phyloP scores from a whole-genome alignment of 1,140 invertebrate species.

The Nebria ingens region DNA sequence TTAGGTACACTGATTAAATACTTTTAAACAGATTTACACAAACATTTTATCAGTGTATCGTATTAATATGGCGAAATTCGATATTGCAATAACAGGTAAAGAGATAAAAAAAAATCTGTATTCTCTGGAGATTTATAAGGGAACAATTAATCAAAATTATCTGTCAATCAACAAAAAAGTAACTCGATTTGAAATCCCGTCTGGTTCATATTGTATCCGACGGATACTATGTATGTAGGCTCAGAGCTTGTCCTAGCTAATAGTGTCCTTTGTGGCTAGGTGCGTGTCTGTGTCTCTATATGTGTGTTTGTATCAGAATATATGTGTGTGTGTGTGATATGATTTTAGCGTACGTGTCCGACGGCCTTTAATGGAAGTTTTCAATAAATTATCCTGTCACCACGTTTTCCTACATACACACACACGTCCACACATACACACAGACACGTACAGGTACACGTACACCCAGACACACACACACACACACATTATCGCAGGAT shows the following conservation, averaged over 20 bases:
- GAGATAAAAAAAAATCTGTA: too few species aligned
- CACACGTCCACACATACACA: too few species aligned
- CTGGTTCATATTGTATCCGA: too few species aligned
- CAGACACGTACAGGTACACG: too few species aligned
- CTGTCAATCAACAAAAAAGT: background rate
- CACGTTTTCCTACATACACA: too few species aligned
- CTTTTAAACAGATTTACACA: too few species aligned
- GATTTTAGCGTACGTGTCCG: background rate
- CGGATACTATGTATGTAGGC: background rate
- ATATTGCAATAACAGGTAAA: too few species aligned
- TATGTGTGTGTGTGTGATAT: background rate
- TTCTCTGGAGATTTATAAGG: too few species aligned
- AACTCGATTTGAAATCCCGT: constrained; percentile 1
- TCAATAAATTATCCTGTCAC: constrained; percentile 6
- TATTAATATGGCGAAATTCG: too few species aligned
- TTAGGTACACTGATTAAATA: too few species aligned
- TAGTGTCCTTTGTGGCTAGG: background rate
- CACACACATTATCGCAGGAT: background rate
- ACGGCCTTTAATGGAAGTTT: background rate
- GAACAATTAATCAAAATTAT: constrained; percentile 1
- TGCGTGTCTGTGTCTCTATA: background rate
- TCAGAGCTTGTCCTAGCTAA: background rate
- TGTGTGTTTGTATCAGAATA: background rate
- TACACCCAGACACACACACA: too few species aligned
- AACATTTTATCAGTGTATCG: too few species aligned